Evolutionary conservation across 2,888 invertebrate genomes (phyloP).

Genomic region (Nomada ferruginata): DNA sequence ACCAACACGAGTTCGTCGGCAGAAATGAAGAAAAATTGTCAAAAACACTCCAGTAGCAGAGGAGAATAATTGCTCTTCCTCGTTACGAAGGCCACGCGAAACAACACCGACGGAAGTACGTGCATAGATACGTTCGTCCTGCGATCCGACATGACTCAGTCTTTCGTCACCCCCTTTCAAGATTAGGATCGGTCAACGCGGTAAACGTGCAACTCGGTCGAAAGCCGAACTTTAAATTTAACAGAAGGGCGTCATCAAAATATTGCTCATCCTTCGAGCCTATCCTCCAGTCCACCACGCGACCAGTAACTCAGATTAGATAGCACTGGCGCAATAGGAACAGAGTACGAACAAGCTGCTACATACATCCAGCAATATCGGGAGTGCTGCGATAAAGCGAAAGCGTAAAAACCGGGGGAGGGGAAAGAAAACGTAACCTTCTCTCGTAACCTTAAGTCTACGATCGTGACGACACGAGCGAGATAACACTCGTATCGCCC

Average conservation of each 20-base stretch:
- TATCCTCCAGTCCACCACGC: constrained; percentile 37
- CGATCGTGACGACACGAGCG: constrained; percentile 63
- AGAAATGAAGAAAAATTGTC: too few relatives aligned
- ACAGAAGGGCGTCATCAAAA: neutral
- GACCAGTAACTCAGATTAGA: constrained; percentile 61
- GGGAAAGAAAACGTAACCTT: constrained; percentile 68
- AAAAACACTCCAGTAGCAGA: too few relatives aligned
- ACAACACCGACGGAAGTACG: neutral
- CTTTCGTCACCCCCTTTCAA: neutral
- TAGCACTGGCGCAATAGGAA: constrained; percentile 34
- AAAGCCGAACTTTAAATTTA: neutral
- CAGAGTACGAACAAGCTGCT: constrained; percentile 11
- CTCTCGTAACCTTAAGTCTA: constrained; percentile 67
- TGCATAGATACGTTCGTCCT: neutral
- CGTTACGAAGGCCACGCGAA: neutral
- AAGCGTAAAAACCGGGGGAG: constrained; percentile 58
- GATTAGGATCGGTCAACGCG: neutral
- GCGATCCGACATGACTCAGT: constrained; percentile 4
- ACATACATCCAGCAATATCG: constrained; percentile 30
- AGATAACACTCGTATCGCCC: constrained; percentile 56
- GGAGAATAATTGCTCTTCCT: too few relatives aligned
- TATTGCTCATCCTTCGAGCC: constrained; percentile 3
- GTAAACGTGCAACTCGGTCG: neutral
- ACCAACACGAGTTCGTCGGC: too few relatives aligned
- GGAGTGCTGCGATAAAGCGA: constrained; percentile 58